Evolutionary conservation across 2,113 vertebrate genomes (phyloP).

Genomic region (Brachypodius melanocephalos): DNA sequence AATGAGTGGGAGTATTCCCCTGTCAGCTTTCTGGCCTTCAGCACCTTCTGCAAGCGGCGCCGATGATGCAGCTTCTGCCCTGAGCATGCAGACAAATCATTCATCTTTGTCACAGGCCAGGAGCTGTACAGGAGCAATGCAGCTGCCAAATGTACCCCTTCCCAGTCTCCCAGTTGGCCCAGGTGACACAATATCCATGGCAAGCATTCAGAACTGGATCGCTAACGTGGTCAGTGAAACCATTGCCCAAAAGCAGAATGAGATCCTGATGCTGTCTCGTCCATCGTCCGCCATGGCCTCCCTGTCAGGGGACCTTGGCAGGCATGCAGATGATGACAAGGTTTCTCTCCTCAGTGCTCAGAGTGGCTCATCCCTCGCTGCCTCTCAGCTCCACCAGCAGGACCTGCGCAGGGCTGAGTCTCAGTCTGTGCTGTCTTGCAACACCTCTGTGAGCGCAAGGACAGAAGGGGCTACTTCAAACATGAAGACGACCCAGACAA

Average conservation of each 20-base stretch:
- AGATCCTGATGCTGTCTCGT: slow-evolving; percentile 75
- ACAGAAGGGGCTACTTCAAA: slow-evolving; percentile 53
- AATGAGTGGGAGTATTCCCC: slow-evolving; percentile 79
- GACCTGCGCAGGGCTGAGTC: slow-evolving; percentile 24
- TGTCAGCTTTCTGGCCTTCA: slow-evolving; percentile 84
- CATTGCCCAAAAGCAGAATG: slow-evolving; percentile 89
- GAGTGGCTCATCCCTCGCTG: slow-evolving; percentile 72
- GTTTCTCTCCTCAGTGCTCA: slow-evolving; percentile 75
- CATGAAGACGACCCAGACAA: slow-evolving; percentile 80
- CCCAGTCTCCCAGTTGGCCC: slow-evolving; percentile 78
- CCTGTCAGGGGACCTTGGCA: slow-evolving; percentile 52
- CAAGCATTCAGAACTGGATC: slow-evolving; percentile 95
- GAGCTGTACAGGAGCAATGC: not conserved
- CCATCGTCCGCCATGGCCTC: slow-evolving; percentile 72
- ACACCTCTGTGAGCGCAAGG: not conserved
- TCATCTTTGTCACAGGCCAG: slow-evolving; percentile 77
- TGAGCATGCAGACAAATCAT: slow-evolving; percentile 79
- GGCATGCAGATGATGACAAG: slow-evolving; percentile 77
- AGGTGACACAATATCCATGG: slow-evolving; percentile 84
- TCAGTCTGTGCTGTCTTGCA: slow-evolving; percentile 76
- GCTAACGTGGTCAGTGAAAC: slow-evolving; percentile 90
- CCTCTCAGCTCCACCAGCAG: slow-evolving; percentile 50
- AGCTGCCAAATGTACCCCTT: slow-evolving; percentile 60
- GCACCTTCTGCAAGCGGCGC: slow-evolving; percentile 48
- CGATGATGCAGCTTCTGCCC: slow-evolving; percentile 81